Base-by-base conservation (phyloP, 2,888 invertebrate species). In the Hylaea fasciaria region DNA sequence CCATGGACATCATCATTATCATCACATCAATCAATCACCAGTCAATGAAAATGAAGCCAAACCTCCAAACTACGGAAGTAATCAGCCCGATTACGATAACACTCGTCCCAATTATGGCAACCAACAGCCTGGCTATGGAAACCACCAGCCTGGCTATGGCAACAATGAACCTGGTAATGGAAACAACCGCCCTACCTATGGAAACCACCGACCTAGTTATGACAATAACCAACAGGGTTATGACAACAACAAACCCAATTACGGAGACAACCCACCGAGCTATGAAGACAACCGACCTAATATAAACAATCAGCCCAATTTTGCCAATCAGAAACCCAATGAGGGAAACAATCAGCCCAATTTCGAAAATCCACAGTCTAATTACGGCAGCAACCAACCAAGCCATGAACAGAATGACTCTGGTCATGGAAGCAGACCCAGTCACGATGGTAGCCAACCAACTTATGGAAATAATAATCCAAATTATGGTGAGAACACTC, bases 1-100 rank as follows among this genome's bases (percentile, higher is more conserved):
- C 16, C 56, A 72, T 39, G 64, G 54, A 4, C 56, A 64, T 28
- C 66, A 64, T 48, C 65, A 53, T 28, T 66, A 73, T 47, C 57
- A 72, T 14, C 63, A 75, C 22, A 54, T 71, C 29, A 35, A 69
- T 39, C 37, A 69, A 59, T 22, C 29, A 10, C 29, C 48, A 11
- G 37, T 2, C 10, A 48, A 48, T 16, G 13, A 49, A 13, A 44
- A 53, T 53, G 44, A 50, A 22, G 39, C 32, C 0, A 54, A 49
- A n/a, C 16, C 48, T 1, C 39, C 43, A 0, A 55, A 58, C 49
- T 58, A 66, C 43, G 62, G 54, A 29, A 57, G 62, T 32, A 57
- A 68, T 32, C 57, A 49, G 12, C 57, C 60, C 5, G 51, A 22
- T 9, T 51, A 48, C 29, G 64, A 16, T 2, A 50, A 50, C 45